These are phyloP conservation scores for Andrena haemorrhoa DNA, from an alignment of 2,888 invertebrate genomes.

Conservation along the genomic window DNA sequence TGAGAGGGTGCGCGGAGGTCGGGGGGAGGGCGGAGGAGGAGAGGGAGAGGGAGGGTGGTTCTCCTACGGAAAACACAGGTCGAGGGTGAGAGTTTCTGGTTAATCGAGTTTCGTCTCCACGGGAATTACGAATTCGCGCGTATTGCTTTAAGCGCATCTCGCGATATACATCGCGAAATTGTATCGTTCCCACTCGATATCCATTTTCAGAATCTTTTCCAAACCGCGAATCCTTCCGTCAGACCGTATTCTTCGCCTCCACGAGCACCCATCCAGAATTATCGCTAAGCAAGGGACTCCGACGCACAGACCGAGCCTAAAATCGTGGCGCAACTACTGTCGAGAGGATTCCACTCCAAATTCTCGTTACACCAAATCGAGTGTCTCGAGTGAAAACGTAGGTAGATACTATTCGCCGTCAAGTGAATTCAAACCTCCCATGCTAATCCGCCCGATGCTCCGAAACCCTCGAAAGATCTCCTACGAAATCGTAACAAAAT, in stretches of 20 bases:
- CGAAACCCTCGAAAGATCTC: not conserved
- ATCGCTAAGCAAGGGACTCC: no score
- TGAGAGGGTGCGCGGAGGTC: constrained; percentile 48
- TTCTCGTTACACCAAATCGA: not conserved
- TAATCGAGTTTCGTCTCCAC: constrained; percentile 74
- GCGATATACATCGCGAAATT: constrained; percentile 31
- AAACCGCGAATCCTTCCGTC: no score
- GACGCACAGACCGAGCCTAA: no score
- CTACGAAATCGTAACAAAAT: not conserved
- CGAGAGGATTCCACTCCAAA: no score
- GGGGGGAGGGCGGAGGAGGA: not conserved
- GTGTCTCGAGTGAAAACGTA: not conserved
- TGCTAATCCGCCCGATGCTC: not conserved
- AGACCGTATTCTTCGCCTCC: no score
- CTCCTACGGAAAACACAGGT: constrained; percentile 72
- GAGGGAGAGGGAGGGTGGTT: constrained; percentile 47
- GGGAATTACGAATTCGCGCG: constrained; percentile 72
- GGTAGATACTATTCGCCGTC: not conserved
- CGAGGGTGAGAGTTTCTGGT: constrained; percentile 63
- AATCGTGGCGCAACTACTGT: no score
- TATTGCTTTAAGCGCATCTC: constrained; percentile 57
- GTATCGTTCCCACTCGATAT: not conserved
- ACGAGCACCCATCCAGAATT: no score
- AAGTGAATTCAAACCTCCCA: not conserved
- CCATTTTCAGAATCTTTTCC: not conserved